Conservation (phyloP, 2,888 invertebrate genomes). For the Tridacna gigas region DNA sequence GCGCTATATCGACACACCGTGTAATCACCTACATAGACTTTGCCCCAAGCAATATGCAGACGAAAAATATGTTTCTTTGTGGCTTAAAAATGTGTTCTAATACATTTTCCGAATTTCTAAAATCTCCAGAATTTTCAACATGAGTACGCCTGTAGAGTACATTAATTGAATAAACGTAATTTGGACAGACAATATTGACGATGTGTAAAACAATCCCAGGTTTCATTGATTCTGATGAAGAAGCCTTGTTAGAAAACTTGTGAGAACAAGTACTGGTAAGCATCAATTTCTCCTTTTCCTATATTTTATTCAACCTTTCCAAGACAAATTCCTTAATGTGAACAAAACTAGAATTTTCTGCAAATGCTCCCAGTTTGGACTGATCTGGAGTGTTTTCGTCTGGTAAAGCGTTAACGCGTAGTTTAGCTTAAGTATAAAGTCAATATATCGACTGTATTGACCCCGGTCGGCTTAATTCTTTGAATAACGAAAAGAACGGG, state of each 20-base stretch:
- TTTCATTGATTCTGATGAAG: background rate
- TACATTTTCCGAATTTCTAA: slow-evolving; percentile 7
- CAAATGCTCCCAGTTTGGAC: no score
- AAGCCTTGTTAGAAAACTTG: background rate
- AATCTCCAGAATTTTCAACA: background rate
- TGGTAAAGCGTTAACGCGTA: no score
- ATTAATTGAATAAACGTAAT: slow-evolving; percentile 12
- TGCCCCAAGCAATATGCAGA: slow-evolving; percentile 40
- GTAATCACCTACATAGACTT: slow-evolving; percentile 56
- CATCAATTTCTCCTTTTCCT: no score
- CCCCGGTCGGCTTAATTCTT: no score
- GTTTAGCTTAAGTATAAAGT: no score
- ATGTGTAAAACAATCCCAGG: background rate
- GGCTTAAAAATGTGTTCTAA: background rate
- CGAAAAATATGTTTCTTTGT: slow-evolving; percentile 12
- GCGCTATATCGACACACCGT: slow-evolving; percentile 63
- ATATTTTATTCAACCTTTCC: no score
- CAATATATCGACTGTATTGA: no score
- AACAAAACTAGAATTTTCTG: no score
- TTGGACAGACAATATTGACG: background rate
- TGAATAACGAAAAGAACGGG: no score
- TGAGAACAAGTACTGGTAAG: background rate
- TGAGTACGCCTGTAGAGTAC: background rate
- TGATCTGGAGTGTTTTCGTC: no score
- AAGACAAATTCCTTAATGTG: no score